Base-by-base conservation (phyloP, 2,888 invertebrate genomes). In the Alcis repandata region DNA sequence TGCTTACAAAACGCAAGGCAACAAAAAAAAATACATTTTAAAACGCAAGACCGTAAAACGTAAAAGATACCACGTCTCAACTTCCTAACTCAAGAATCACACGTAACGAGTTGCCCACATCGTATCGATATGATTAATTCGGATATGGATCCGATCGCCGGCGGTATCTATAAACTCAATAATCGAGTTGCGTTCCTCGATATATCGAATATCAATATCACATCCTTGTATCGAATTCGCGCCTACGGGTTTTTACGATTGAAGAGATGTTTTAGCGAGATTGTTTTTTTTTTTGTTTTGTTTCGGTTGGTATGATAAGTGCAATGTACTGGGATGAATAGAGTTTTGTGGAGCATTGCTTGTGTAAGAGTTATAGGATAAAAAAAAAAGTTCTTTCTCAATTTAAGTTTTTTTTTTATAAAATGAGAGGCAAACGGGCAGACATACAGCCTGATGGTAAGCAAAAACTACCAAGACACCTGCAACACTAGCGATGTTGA, bases 121-220 rank as follows among this genome's bases (percentile, higher is more conserved):
- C 83, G 80, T 78, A 85, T 83, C 86, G 80, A 88, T 88, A 90
- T 88, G 90, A 90, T 87, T 92, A 90, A 89, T 90, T 90, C 89
- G 91, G 92, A 92, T 92, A 90, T 85, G 86, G 84, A 89, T 86
- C 87, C 85, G 83, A 82, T 85, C 84, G 86, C 87, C 89, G 83
- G 75, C 84, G 87, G 89, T 85, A 89, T 89, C 86, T 80, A 66
- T 72, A 79, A 78, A 76, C 74, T 75, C 77, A 74, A 76, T 62
- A 62, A 69, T 70, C 72, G 69, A 69, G 66, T 79, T 76, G 74
- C 76, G 67, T 73, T 69, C 73, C 67, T 69, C 76, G 75, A 77
- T 79, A 78, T 80, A 78, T 81, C 77, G 77, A 66, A 61, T 65
- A 60, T 65, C 60, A 60, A 61, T 61, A 61, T 61, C 74, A 73